Conservation (phyloP, 2,888 invertebrate species). For the Anoplius nigerrimus region DNA sequence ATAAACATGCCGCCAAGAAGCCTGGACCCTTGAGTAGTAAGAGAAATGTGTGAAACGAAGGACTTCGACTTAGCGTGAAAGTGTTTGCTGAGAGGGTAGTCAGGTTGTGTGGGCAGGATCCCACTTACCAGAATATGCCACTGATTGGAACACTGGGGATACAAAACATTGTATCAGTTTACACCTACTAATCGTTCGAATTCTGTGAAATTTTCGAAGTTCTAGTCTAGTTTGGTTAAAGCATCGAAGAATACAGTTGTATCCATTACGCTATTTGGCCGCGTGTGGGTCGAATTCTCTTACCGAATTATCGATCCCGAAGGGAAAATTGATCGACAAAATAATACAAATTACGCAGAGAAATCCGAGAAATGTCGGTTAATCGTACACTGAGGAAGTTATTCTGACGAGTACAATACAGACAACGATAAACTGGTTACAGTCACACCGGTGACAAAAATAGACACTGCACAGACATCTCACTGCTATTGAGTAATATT, state of each 20-base stretch:
- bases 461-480: neutral
- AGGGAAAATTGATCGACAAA: neutral
- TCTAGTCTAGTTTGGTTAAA: constrained; percentile 36
- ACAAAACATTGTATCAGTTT: constrained; percentile 75
- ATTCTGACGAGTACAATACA: too few relatives aligned
- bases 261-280: neutral
- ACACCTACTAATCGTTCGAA: constrained; percentile 38
- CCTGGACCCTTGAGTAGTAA: constrained; percentile 52
- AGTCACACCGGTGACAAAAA: neutral
- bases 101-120: constrained; percentile 75
- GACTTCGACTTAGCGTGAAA: constrained; percentile 68
- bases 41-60: constrained; percentile 58
- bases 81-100: constrained; percentile 66
- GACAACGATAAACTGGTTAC: too few relatives aligned
- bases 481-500: neutral
- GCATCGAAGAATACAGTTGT: neutral
- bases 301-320: neutral
- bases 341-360: neutral
- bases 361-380: neutral
- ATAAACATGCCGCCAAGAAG: constrained; percentile 67
- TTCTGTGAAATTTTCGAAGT: constrained; percentile 35
- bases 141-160: constrained; percentile 93
- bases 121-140: constrained; percentile 96
- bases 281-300: constrained; percentile 20
- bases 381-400: neutral